Evolutionary conservation across 2,888 invertebrate species (phyloP), one percentile per base, ranked within the genome.

Genomic region (Drosophila atripex): DNA sequence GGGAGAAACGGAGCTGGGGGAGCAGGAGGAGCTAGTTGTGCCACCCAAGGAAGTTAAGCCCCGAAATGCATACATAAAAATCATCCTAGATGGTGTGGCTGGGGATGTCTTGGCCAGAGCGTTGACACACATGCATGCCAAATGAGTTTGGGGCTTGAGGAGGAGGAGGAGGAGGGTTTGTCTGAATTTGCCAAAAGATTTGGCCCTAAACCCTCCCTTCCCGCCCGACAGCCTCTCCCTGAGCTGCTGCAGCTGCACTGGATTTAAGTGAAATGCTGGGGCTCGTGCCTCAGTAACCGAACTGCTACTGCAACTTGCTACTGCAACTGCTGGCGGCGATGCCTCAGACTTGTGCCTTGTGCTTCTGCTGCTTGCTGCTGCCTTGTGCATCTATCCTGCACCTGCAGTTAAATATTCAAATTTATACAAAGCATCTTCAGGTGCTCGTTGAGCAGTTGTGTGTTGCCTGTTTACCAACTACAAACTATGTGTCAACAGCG

Each of bases 351-450:
- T 35, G n/a, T n/a, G n/a, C 35, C 14, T n/a, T n/a, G 35, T 35
- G 35, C 35, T 28, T 2, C 35, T 7, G 35, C 35, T 35, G n/a
- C 35, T 5, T 32, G 12, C 11, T 32, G 25, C 25, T 45, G 53
- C 18, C 57, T 35, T 28, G 56, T 55, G 35, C 43, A 45, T 32
- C 43, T n/a, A 35, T 35, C 35, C 35, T 57, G 76, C 56, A 69
- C 66, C 64, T 75, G 64, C 68, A 78, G 71, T 79, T 78, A 78
- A 79, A 84, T 84, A 83, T 83, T 84, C 82, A 83, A 83, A 83
- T 83, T 83, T 83, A 83, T 83, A 84, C 82, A 78, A 82, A 79
- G 82, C 84, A 82, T 82, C 82, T 84, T 84, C 78, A 79, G 79
- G 66, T 71, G 68, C 68, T 50, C 60, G 69, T 59, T 69, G 69